These are phyloP conservation scores for Lordiphosa collinella DNA, from an alignment of 1,140 invertebrate species.

Conservation along the genomic window DNA sequence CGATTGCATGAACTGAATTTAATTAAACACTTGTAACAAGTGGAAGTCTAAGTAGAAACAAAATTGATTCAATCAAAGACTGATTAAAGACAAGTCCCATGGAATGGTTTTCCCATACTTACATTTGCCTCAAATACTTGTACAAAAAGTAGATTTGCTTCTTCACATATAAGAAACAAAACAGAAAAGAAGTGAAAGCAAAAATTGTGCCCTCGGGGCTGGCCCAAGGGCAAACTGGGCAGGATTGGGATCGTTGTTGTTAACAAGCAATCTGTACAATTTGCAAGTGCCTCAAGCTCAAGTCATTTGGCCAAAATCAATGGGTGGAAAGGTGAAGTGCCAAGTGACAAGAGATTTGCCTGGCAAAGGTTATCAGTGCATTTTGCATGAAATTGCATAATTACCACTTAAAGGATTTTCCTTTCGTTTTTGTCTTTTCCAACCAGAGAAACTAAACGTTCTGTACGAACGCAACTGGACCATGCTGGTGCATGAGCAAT, in stretches of 20 bases:
- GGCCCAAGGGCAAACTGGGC: neutral
- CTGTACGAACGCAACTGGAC: constrained; percentile 92
- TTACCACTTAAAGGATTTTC: constrained; percentile 25
- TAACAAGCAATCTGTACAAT: constrained; percentile 41
- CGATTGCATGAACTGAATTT: neutral
- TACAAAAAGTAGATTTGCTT: neutral
- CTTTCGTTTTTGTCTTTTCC: constrained; percentile 5
- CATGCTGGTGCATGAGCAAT: constrained; percentile 85
- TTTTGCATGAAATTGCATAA: constrained; percentile 50
- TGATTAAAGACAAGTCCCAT: too few species aligned
- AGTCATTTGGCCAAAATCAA: constrained; percentile 33
- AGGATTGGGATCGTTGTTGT: constrained; percentile 20
- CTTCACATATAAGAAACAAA: too few species aligned
- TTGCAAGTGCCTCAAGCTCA: constrained; percentile 10
- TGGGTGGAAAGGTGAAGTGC: neutral
- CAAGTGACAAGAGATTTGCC: neutral
- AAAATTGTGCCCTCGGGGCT: constrained; percentile 1
- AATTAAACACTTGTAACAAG: neutral
- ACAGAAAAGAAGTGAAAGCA: neutral
- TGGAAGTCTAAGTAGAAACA: neutral
- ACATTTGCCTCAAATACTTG: constrained; percentile 23
- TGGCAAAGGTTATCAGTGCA: constrained; percentile 27
- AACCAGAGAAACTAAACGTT: constrained; percentile 88
- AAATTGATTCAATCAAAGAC: too few species aligned
- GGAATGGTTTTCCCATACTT: neutral